A percentile compares a stretch with the other conserved stretches of the same genome.
Conservation (phyloP, 2,888 invertebrate genomes). For the Stomorhina lunata region DNA sequence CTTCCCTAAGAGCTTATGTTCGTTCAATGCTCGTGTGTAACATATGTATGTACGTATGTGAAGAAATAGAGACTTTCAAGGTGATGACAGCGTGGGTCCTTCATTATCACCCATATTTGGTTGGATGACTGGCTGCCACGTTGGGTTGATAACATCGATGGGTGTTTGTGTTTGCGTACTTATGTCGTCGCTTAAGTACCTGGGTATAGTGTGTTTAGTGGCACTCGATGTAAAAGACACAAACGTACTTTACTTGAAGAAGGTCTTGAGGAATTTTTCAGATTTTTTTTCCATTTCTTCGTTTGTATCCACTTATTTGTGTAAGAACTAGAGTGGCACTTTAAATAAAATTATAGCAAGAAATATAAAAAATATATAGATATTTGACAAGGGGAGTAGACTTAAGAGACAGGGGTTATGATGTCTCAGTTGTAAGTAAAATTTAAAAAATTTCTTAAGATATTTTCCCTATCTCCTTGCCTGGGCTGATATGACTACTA, state of each 20-base stretch:
- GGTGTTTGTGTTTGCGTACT: neutral
- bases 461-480: no score
- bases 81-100: constrained; percentile 64
- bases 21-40: neutral
- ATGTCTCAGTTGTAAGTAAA: neutral
- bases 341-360: constrained; percentile 1
- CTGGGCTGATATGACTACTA: constrained; percentile 3
- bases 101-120: constrained; percentile 14
- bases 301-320: neutral
- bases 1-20: neutral
- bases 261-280: constrained; percentile 32
- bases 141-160: neutral
- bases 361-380: neutral
- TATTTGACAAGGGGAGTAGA: neutral
- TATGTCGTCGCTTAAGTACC: neutral
- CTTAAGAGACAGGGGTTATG: neutral
- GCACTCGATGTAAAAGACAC: constrained; percentile 35
- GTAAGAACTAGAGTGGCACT: constrained; percentile 23
- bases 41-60: neutral
- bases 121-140: neutral
- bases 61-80: constrained; percentile 44
- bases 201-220: neutral
- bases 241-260: constrained; percentile 36
- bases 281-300: neutral
- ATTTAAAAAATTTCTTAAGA: no score